A percentile compares a stretch with the other conserved stretches of the same genome.
Evolutionary conservation across 2,797 vertebrate genomes (phyloP).

Genomic region (Nasua narica): DNA sequence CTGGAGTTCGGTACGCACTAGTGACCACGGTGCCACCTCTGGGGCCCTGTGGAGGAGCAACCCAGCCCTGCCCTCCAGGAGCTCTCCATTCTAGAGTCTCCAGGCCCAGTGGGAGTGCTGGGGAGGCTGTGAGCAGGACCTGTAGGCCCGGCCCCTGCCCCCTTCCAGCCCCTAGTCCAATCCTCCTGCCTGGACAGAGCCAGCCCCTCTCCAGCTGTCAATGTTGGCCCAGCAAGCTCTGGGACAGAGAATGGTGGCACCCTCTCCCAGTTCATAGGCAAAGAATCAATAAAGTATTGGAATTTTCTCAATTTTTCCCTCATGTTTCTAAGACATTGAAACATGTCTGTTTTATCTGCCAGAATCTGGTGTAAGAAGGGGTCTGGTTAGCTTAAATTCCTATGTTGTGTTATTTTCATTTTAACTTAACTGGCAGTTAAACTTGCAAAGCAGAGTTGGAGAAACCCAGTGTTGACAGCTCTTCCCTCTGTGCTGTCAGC

Average conservation of each 20-base stretch:
- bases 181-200: not conserved
- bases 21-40: accelerated
- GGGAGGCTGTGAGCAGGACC: too few species aligned
- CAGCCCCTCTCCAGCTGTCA: not conserved
- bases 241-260: not conserved
- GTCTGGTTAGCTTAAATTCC: not conserved
- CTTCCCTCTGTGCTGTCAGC: accelerated
- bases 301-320: not conserved
- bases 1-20: not conserved
- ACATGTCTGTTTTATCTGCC: not conserved
- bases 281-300: not conserved
- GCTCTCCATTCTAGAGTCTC: not conserved
- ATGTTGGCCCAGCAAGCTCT: not conserved
- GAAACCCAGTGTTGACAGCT: not conserved
- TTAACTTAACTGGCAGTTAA: not conserved
- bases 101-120: not conserved
- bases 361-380: too few species aligned
- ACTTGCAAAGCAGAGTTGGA: not conserved
- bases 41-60: not conserved
- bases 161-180: not conserved
- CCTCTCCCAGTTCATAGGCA: not conserved
- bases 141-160: not conserved
- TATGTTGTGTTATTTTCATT: not conserved
- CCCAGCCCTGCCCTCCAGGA: accelerated
- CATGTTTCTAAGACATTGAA: not conserved